Evolutionary conservation across 1,140 invertebrate species (phyloP), one percentile per base, ranked within the genome.

Genomic region (Heliconius hermathena): DNA sequence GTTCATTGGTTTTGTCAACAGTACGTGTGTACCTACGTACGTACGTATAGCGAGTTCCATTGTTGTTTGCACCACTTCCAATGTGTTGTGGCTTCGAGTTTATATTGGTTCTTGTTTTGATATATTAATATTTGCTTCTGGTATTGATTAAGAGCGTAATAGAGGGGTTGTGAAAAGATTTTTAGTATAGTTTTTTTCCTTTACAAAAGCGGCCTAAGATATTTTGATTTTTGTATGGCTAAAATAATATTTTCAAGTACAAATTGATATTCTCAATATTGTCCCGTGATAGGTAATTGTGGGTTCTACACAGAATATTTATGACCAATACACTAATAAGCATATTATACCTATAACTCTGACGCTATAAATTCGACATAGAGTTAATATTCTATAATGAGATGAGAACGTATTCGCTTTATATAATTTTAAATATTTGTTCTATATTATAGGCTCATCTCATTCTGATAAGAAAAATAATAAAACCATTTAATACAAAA

Each of bases 1-100:
- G 90, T 92, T 92, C 90, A 92, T 91, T 93, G 92, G 89, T 94
- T 93, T 91, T 91, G 92, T 92, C 89, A 93, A 94, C 91, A 94
- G 89, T 90, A 85, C 88, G 84, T 88, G 84, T 36, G 33, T 36
- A 33, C 33, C 4, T 29, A 29, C 29, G 29, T 29, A 29, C 80
- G 82, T 78, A 82, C 82, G 83, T 85, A 52, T 8, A 52, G 88
- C 87, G 89, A 83, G 82, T 78, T 76, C 18, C 49, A 52, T 52
- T 52, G 18, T 90, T 92, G 92, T 92, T 92, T 91, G 92, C 83
- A 82, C 85, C 88, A 79, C 88, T 89, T 85, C 85, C 76, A 83
- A 89, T 87, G 84, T 85, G 81, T 85, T 87, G 86, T 88, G 82
- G 84, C 84, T 87, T 85, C 81, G 82, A 85, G 74, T 83, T 86